Evolutionary conservation across 2,797 vertebrate species (phyloP).

Genomic region (Lepidocolaptes lacrymiger): DNA sequence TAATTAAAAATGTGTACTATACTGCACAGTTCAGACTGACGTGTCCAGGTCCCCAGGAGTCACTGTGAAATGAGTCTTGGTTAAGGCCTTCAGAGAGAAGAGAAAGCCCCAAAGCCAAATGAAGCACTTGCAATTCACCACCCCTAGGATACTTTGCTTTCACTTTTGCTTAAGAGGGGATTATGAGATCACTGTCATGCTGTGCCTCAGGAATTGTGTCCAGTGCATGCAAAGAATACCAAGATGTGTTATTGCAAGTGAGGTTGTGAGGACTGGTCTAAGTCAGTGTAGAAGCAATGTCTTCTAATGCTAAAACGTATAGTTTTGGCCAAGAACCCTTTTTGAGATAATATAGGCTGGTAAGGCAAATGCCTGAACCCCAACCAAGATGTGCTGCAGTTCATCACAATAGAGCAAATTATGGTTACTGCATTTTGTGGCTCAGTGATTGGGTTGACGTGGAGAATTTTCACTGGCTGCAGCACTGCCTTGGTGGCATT

Average conservation of each 20-base stretch:
- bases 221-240: neutral
- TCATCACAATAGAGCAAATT: neutral
- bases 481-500: neutral
- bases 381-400: neutral
- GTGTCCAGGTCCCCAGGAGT: neutral
- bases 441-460: neutral
- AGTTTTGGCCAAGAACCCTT: neutral
- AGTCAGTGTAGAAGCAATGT: neutral
- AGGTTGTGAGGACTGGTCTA: rapidly evolving
- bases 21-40: neutral
- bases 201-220: neutral
- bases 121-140: neutral
- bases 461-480: neutral
- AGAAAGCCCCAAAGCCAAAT: neutral
- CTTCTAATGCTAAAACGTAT: neutral
- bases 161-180: neutral
- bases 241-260: neutral
- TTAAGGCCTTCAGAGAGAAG: neutral
- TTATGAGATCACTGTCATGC: neutral
- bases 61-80: neutral
- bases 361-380: neutral
- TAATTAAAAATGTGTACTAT: neutral
- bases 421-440: neutral
- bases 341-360: neutral
- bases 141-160: neutral